Conservation (phyloP, 2,797 vertebrate genomes). For the Pseudomugil gertrudae region DNA sequence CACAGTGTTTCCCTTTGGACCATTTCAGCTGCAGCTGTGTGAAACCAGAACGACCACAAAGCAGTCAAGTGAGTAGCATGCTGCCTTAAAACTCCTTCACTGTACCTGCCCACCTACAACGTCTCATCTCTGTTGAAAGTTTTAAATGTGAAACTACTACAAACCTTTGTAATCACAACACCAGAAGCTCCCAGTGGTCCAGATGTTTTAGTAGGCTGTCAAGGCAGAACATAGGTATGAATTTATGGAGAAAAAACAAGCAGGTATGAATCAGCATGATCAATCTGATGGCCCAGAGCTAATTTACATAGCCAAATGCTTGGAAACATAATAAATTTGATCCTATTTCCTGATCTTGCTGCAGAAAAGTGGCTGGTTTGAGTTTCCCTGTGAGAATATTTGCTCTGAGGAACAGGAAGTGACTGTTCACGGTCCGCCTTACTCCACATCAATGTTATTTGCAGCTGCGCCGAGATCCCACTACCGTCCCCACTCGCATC, state of each 20-base stretch:
- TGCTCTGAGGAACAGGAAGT: conserved; percentile 35
- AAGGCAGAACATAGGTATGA: conserved; percentile 3
- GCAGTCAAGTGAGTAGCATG: conserved; percentile 28
- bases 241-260: conserved; percentile 10
- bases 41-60: conserved; percentile 45
- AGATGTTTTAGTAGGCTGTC: conserved; percentile 9
- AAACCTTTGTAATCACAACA: conserved; percentile 29
- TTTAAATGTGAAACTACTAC: background rate
- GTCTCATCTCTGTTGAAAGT: conserved; percentile 27
- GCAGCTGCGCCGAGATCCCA: conserved; percentile 52
- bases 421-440: conserved; percentile 32
- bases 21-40: conserved; percentile 1
- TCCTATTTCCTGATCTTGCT: background rate
- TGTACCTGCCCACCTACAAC: conserved; percentile 29
- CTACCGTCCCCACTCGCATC: conserved; percentile 41
- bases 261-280: background rate
- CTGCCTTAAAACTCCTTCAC: conserved; percentile 46
- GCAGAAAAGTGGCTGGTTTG: background rate
- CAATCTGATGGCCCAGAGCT: background rate
- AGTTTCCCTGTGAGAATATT: conserved; percentile 19
- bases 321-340: conserved; percentile 21
- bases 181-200: conserved; percentile 38
- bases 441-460: conserved; percentile 56
- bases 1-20: conserved; percentile 44
- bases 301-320: conserved; percentile 28